These are phyloP conservation scores for Todiramphus chloris DNA, from an alignment of 2,113 vertebrate species.

Conservation along the genomic window DNA sequence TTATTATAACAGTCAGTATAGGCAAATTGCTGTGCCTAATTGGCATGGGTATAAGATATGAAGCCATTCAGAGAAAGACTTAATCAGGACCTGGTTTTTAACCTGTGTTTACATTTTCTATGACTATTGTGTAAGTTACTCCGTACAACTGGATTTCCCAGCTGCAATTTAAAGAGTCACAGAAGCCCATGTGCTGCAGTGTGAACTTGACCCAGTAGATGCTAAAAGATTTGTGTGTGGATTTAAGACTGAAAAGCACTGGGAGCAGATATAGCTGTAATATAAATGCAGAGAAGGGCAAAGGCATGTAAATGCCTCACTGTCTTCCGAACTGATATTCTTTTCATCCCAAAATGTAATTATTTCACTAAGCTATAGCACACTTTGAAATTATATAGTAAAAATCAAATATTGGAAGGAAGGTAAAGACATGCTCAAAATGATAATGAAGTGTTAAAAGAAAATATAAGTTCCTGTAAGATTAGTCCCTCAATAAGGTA, in stretches of 20 bases:
- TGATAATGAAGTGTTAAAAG: background rate
- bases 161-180: background rate
- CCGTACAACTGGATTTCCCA: background rate
- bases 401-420: background rate
- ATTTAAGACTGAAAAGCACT: background rate
- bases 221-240: background rate
- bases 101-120: background rate
- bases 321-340: background rate
- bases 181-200: background rate
- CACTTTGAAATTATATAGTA: background rate
- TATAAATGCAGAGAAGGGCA: background rate
- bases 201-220: background rate
- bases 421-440: background rate
- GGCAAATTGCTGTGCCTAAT: background rate
- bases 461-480: background rate
- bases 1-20: background rate
- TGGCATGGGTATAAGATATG: background rate
- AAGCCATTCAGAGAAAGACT: background rate
- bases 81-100: background rate
- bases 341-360: background rate
- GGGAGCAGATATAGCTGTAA: background rate
- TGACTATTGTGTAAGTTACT: background rate
- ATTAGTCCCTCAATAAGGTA: background rate
- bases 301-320: background rate
- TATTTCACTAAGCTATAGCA: background rate